Evolutionary conservation across 1,140 invertebrate genomes (phyloP).

Genomic region (Drusus annulatus): DNA sequence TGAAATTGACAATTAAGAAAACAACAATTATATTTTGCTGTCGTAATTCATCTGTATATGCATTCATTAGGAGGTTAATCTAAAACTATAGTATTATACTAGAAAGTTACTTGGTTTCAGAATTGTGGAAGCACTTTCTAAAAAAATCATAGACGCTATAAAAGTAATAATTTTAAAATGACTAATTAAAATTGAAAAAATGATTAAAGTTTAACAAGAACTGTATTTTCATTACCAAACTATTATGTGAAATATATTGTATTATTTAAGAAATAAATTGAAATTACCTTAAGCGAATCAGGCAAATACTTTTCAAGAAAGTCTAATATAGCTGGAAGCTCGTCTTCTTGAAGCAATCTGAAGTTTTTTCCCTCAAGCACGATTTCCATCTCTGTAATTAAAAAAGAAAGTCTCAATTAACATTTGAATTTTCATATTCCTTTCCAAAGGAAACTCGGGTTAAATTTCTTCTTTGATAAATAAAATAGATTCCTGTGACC

Average conservation of each 20-base stretch:
- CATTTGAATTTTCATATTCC: neutral
- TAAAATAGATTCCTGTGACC: no score
- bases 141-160: no score
- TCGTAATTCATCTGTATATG: no score
- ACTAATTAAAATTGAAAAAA: no score
- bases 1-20: no score
- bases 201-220: no score
- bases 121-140: no score
- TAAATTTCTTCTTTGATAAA: neutral
- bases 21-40: no score
- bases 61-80: no score
- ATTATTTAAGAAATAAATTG: neutral
- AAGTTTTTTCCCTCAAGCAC: conserved; percentile 87
- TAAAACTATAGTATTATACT: no score
- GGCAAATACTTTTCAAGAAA: conserved; percentile 83
- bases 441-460: neutral
- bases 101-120: no score
- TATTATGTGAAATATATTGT: conserved; percentile 2
- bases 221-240: neutral
- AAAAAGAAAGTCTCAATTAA: conserved; percentile 13
- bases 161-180: no score
- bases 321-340: conserved; percentile 84
- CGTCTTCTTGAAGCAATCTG: conserved; percentile 85
- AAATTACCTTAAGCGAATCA: conserved; percentile 83
- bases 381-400: conserved; percentile 82